A percentile compares a stretch with the other conserved stretches of the same genome.
phyloP scores from a whole-genome alignment of 2,113 vertebrate genomes.

The Hippocampus barbouri region DNA sequence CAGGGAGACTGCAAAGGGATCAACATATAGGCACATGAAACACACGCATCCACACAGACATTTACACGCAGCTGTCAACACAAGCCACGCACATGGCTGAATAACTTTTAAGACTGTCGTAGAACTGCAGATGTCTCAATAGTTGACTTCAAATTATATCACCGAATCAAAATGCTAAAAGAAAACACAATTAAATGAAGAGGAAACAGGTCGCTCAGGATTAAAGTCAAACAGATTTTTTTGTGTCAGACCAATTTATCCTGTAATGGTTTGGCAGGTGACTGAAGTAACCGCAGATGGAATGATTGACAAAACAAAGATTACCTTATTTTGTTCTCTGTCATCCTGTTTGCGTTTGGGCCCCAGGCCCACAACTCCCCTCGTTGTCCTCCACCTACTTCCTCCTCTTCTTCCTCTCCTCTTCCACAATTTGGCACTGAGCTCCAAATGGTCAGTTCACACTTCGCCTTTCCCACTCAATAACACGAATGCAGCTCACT shows the following conservation, averaged over 20 bases:
- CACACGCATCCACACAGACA: constrained; percentile 25
- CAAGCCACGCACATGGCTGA: constrained; percentile 9
- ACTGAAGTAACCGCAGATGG: not conserved
- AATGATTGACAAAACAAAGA: constrained; percentile 3
- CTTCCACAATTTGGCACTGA: constrained; percentile 2
- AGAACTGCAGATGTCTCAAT: not conserved
- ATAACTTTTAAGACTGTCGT: not conserved
- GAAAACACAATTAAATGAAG: not conserved
- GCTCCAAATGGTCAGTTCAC: constrained; percentile 14
- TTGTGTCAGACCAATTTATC: not conserved
- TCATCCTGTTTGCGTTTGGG: constrained; percentile 59
- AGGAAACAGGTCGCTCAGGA: not conserved
- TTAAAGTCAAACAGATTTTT: not conserved
- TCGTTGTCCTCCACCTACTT: constrained; percentile 9
- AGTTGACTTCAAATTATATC: not conserved
- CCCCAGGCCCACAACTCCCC: constrained; percentile 37
- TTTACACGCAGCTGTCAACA: constrained; percentile 13
- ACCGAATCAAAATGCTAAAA: not conserved
- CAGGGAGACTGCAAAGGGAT: constrained; percentile 71
- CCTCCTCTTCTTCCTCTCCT: constrained; percentile 13
- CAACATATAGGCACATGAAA: constrained; percentile 42
- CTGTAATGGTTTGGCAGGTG: not conserved
- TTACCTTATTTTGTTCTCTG: constrained; percentile 70
- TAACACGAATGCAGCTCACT: constrained; percentile 1
- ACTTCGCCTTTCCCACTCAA: constrained; percentile 22